Conservation (phyloP, 2,797 vertebrate genomes). For the Sphenodon punctatus region DNA sequence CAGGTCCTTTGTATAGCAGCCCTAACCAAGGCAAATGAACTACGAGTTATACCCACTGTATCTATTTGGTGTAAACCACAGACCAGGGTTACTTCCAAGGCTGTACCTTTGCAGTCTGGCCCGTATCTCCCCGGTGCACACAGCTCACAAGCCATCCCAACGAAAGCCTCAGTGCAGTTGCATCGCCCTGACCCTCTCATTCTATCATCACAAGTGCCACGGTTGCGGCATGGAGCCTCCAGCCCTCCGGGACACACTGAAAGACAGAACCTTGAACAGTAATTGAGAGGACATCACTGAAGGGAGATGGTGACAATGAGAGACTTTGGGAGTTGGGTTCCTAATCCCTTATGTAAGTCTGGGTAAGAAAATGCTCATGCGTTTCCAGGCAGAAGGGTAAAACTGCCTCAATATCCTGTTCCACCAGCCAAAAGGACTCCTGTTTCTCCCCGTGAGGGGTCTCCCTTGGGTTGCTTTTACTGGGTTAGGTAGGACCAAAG, state of each 20-base stretch:
- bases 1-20: background rate
- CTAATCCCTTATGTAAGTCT: too few relatives aligned
- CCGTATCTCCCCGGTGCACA: slow-evolving; percentile 82
- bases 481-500: background rate
- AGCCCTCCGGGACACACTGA: slow-evolving; percentile 89
- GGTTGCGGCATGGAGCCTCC: slow-evolving; percentile 81
- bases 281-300: too few relatives aligned
- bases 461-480: background rate
- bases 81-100: background rate
- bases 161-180: slow-evolving; percentile 79
- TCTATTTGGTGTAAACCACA: background rate
- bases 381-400: background rate
- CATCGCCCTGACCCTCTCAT: slow-evolving; percentile 74
- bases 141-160: slow-evolving; percentile 84
- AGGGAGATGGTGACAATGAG: too few relatives aligned
- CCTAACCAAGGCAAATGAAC: background rate
- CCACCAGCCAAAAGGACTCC: background rate
- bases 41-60: background rate
- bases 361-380: background rate
- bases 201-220: slow-evolving; percentile 83
- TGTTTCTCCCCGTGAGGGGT: background rate
- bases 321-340: too few relatives aligned
- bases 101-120: slow-evolving; percentile 84
- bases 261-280: slow-evolving; percentile 7
- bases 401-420: background rate